Base-by-base conservation (phyloP, 1,140 invertebrate species). In the Drosophila busckii region DNA sequence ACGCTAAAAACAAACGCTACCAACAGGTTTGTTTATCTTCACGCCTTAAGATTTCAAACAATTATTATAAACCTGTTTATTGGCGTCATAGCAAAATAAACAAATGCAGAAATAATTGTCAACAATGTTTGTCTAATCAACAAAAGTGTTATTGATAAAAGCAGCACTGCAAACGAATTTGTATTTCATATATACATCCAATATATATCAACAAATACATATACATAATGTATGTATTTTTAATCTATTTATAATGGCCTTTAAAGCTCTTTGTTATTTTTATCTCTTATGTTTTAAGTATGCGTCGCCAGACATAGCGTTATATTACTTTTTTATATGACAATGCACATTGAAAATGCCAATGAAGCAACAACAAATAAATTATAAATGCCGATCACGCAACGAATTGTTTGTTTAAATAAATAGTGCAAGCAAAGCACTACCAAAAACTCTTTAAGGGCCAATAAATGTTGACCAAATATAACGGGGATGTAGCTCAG, bases 401-500 rank as follows among this genome's bases (percentile, higher is more conserved):
- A 28, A 12, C n/a, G 20, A 20, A 50, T 35, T 42, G 25, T 9
- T 0, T 25, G 49, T 4, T 8, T 16, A 12, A 23, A 28, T 4
- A 4, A 23, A 45, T n/a, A 9, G 4, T 16, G 53, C 23, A 25
- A n/a, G 8, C 2, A 22, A 19, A n/a, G n/a, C n/a, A n/a, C 49
- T 23, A 23, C n/a, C 13, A 34, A 37, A 28, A n/a, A n/a, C 26
- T 15, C 64, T 22, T n/a, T 56, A 8, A 28, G 10, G 16, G 35
- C 31, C 37, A 64, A 59, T 19, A 61, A 59, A 65, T 46, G 20
- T 34, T 3, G 4, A 1, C 0, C 2, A 23, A 8, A 2, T 9
- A 62, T 19, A 37, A 66, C 17, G 85, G 85, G 85, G 85, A 87
- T 86, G 91, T 93, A 93, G 91, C 92, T 93, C 92, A 93, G 91